phyloP scores from a whole-genome alignment of 2,113 vertebrate species.

The Tachysurus fulvidraco region DNA sequence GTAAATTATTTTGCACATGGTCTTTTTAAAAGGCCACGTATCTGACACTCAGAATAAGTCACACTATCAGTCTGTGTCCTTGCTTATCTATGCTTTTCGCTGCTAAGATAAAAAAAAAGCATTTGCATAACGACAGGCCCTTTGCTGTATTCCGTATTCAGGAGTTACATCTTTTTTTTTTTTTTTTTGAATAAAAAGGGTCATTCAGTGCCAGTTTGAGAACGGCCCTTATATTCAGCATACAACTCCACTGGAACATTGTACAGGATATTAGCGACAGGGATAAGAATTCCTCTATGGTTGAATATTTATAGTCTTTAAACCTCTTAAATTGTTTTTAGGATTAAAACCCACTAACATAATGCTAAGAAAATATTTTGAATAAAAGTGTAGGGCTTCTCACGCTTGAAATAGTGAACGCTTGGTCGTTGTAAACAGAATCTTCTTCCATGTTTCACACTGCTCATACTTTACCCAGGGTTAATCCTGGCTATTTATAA shows the following conservation, averaged over 20 bases:
- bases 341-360: background rate
- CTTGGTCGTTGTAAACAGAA: too few relatives aligned
- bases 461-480: too few relatives aligned
- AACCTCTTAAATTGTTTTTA: background rate
- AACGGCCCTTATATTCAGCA: background rate
- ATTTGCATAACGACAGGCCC: background rate
- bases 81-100: constrained; percentile 35
- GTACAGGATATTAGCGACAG: background rate
- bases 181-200: background rate
- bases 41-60: constrained; percentile 15
- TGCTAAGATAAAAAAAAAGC: constrained; percentile 4
- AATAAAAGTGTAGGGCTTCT: background rate
- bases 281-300: background rate
- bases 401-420: too few relatives aligned
- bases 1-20: background rate
- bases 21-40: constrained; percentile 1
- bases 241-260: background rate
- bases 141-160: constrained; percentile 52
- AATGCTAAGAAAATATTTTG: background rate
- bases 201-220: background rate
- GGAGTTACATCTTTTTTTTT: constrained; percentile 15
- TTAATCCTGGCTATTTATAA: too few relatives aligned
- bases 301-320: background rate
- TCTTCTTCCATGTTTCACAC: too few relatives aligned
- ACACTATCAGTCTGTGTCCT: constrained; percentile 7